Evolutionary conservation across 2,888 invertebrate genomes (phyloP).

Genomic region (Pachliopta kotzebuea): DNA sequence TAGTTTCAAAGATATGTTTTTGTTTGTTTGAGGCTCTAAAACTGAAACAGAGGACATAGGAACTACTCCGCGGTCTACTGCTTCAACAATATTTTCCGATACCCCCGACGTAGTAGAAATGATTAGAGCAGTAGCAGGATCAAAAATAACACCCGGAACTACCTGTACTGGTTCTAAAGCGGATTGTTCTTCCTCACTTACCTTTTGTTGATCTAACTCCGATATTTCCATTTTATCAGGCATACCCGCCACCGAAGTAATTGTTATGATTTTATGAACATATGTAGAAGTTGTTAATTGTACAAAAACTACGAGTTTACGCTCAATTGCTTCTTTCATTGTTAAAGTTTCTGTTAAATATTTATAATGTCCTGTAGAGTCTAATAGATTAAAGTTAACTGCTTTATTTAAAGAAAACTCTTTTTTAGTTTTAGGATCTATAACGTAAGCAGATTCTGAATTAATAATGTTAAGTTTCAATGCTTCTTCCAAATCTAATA

Average conservation of each 20-base stretch:
- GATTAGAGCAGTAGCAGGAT: slow-evolving; percentile 87
- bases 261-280: slow-evolving; percentile 83
- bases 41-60: slow-evolving; percentile 85
- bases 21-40: slow-evolving; percentile 84
- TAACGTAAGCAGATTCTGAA: slow-evolving; percentile 88
- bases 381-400: slow-evolving; percentile 88
- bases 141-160: slow-evolving; percentile 86
- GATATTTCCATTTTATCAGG: slow-evolving; percentile 87
- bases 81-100: slow-evolving; percentile 86
- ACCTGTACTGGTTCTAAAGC: slow-evolving; percentile 86
- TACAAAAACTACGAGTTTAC: slow-evolving; percentile 83
- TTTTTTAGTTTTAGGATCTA: slow-evolving; percentile 87
- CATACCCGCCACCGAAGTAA: slow-evolving; percentile 86
- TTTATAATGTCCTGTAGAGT: slow-evolving; percentile 88
- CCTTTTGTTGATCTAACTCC: slow-evolving; percentile 50
- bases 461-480: slow-evolving; percentile 92
- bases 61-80: slow-evolving; percentile 88
- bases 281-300: slow-evolving; percentile 65
- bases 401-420: slow-evolving; percentile 85
- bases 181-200: slow-evolving; percentile 54
- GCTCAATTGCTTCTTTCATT: slow-evolving; percentile 87
- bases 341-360: slow-evolving; percentile 76
- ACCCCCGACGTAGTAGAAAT: slow-evolving; percentile 86
- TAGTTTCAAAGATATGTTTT: slow-evolving; percentile 84
- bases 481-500: slow-evolving; percentile 93